Evolutionary conservation across 2,113 vertebrate species (phyloP), one percentile per base, ranked within the genome.

Genomic region (Romanogobio albipinnatus): DNA sequence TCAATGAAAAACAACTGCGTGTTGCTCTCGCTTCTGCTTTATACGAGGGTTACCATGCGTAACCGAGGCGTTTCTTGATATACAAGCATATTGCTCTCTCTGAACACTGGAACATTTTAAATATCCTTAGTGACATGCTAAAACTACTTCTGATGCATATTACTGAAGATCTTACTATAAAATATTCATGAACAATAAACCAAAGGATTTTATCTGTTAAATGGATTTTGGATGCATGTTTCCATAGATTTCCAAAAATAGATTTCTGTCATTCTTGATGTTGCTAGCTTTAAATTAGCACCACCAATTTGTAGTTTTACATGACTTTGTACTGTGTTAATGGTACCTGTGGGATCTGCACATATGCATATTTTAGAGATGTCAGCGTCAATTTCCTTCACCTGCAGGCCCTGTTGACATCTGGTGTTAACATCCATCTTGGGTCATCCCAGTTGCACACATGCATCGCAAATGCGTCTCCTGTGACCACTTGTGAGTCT

Each of bases 311-410:
- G n/a, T 15, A 29, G 3, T 53, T 53, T 76, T 22, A 73, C 19
- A 71, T 45, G 73, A 29, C 73, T 53, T 76, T 76, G 73, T 75
- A 17, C 47, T 9, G 47, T 76, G 73, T 76, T 76, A 33, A 76
- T 76, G 24, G 47, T 17, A 53, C 73, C 73, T 76, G 47, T n/a
- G 75, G 53, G 75, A 77, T 77, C 19, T 77, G 75, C 51, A 76
- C 75, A 56, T 26, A 39, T 58, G 33, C 26, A 77, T 77, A 77
- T 77, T 56, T 53, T 39, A 56, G 26, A 58, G 53, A 29, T 58
- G 75, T 77, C 75, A 58, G 53, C 2, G 1, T 39, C 51, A 58
- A 51, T 39, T 56, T 77, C 19, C 51, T 36, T 77, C 53, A 77
- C 51, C 51, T 58, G 51, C 49, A 39, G 75, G 73, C 47, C n/a